phyloP scores from a whole-genome alignment of 37 sponge, comb jelly and placozoan species.

The Oscarella lobularis region DNA sequence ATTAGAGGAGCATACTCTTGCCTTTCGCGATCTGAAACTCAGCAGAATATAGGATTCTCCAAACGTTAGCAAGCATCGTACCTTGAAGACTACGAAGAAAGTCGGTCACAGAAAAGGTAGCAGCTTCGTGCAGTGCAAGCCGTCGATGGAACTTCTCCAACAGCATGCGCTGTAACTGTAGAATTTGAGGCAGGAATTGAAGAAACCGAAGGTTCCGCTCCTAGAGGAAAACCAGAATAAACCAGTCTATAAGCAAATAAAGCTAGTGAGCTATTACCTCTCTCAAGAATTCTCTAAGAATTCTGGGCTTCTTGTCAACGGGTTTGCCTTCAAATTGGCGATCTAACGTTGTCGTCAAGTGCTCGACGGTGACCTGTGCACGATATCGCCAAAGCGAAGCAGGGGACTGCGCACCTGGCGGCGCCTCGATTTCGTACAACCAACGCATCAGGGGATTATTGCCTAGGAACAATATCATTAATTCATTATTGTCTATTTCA shows the following conservation, averaged over 20 bases:
- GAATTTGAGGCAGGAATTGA: slow-evolving; percentile 58
- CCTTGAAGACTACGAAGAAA: slow-evolving; percentile 19
- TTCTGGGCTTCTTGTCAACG: no score
- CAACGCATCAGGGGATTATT: background rate
- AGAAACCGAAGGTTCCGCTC: slow-evolving; percentile 35
- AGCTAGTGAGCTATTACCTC: no score
- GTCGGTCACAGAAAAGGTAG: slow-evolving; percentile 20
- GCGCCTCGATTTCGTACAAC: background rate
- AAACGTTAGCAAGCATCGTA: no score
- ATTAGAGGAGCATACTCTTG: no score
- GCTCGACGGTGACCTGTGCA: slow-evolving; percentile 36
- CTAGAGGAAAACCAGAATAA: background rate
- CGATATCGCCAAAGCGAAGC: slow-evolving; percentile 34
- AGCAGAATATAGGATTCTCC: no score
- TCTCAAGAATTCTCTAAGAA: background rate
- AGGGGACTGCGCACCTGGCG: background rate
- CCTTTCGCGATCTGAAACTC: no score
- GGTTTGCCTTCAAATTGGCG: background rate
- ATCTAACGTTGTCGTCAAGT: slow-evolving; percentile 23
- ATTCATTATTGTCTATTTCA: background rate
- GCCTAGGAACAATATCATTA: background rate
- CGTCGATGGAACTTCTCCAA: slow-evolving; percentile 25
- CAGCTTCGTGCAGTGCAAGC: slow-evolving; percentile 22
- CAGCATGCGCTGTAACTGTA: slow-evolving; percentile 37
- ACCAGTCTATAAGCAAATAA: no score